phyloP scores from a whole-genome alignment of 2,797 vertebrate species.

The Dallia pectoralis region DNA sequence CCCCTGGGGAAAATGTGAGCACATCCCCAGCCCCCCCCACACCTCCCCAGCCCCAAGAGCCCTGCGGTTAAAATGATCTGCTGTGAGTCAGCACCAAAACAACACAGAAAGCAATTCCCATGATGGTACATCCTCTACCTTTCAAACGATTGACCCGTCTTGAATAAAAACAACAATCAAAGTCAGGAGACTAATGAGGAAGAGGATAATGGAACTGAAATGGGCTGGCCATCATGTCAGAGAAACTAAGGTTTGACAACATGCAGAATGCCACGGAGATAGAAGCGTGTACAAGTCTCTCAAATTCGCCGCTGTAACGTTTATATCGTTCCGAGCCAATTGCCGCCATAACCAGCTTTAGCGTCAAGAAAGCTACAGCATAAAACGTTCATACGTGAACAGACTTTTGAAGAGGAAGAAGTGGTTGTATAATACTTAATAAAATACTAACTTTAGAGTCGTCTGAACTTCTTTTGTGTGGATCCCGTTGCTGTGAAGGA shows the following conservation, averaged over 20 bases:
- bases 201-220: neutral
- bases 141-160: neutral
- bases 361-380: neutral
- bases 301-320: neutral
- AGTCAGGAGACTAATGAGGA: neutral
- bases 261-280: neutral
- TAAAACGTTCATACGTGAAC: neutral
- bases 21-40: neutral
- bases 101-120: neutral
- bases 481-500: constrained; percentile 74
- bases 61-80: neutral
- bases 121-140: neutral
- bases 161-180: neutral
- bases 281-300: neutral
- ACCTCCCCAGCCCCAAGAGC: neutral
- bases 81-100: neutral
- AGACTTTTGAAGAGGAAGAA: neutral
- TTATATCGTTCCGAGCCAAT: neutral
- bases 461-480: constrained; percentile 75
- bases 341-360: neutral
- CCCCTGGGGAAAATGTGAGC: neutral
- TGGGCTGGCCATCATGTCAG: neutral
- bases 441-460: constrained; percentile 76
- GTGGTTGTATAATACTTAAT: neutral
- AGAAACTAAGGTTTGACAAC: neutral